Conservation (phyloP, 2,888 invertebrate genomes). For the Lottia scabra region DNA sequence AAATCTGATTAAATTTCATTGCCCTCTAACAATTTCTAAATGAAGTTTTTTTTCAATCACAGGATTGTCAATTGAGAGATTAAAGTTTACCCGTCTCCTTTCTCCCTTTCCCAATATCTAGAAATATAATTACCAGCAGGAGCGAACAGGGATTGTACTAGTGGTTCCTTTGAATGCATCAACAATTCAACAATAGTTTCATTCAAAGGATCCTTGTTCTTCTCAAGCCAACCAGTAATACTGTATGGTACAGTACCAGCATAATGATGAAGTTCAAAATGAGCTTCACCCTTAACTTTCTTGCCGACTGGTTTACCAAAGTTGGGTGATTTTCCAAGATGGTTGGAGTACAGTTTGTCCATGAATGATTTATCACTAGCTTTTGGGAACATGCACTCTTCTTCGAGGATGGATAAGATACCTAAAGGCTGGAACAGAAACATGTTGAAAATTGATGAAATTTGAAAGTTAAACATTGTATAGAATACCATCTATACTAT, state of each 20-base stretch:
- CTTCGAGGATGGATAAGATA: constrained; percentile 99
- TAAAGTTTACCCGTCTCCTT: too few relatives aligned
- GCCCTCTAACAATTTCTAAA: too few relatives aligned
- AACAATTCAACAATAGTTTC: constrained; percentile 98
- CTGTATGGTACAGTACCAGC: constrained; percentile 99
- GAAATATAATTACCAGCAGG: not conserved
- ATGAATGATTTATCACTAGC: constrained; percentile 98
- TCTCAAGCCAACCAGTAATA: constrained; percentile 98
- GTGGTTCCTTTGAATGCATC: constrained; percentile 78
- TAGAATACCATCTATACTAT: too few relatives aligned
- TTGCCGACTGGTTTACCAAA: constrained; percentile 72
- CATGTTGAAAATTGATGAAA: too few relatives aligned
- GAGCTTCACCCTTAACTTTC: constrained; percentile 95
- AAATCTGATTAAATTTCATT: too few relatives aligned
- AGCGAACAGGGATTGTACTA: constrained; percentile 43
- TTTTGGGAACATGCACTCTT: constrained; percentile 99
- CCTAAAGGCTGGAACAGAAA: constrained; percentile 82
- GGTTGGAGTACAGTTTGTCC: constrained; percentile 98
- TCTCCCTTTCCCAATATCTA: too few relatives aligned
- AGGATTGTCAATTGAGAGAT: too few relatives aligned
- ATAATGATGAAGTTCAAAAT: constrained; percentile 98
- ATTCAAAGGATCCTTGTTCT: constrained; percentile 99
- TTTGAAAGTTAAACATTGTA: too few relatives aligned
- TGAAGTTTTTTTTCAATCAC: too few relatives aligned
- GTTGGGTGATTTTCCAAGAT: constrained; percentile 85